phyloP scores from a whole-genome alignment of 2,888 invertebrate genomes.

The Vesta saturnalis region DNA sequence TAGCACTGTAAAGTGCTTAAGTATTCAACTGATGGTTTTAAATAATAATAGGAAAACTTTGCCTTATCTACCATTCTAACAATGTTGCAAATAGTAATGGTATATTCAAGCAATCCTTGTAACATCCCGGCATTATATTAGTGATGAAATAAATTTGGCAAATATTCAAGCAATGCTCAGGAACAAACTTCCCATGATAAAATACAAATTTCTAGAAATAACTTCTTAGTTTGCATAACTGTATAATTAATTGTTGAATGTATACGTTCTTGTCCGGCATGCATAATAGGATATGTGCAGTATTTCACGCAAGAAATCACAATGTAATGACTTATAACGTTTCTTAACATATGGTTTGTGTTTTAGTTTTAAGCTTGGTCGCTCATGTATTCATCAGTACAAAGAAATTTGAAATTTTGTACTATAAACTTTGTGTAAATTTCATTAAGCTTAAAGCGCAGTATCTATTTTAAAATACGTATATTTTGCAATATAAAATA shows the following conservation, averaged over 20 bases:
- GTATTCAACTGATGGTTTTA: not conserved
- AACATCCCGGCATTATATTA: slow-evolving; percentile 16
- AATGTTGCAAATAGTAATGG: not conserved
- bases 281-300: slow-evolving; percentile 2
- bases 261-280: slow-evolving; percentile 10
- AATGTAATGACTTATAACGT: slow-evolving; percentile 23
- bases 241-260: slow-evolving; percentile 21
- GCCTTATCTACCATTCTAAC: not conserved
- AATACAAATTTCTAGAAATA: slow-evolving; percentile 23
- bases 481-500: slow-evolving; percentile 4
- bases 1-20: no score
- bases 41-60: no score
- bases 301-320: slow-evolving; percentile 22
- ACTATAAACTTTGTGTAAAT: not conserved
- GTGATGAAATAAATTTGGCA: slow-evolving; percentile 18
- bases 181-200: slow-evolving; percentile 20
- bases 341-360: slow-evolving; percentile 3
- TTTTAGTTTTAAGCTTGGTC: slow-evolving; percentile 19
- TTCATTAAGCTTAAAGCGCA: not conserved
- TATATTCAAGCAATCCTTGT: not conserved
- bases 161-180: slow-evolving; percentile 21
- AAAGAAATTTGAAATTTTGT: not conserved
- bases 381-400: slow-evolving; percentile 1
- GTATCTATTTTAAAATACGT: not conserved
- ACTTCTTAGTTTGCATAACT: slow-evolving; percentile 8